These are phyloP conservation scores for Triplophysa yarkandensis DNA, from an alignment of 2,797 vertebrate species.

Conservation along the genomic window DNA sequence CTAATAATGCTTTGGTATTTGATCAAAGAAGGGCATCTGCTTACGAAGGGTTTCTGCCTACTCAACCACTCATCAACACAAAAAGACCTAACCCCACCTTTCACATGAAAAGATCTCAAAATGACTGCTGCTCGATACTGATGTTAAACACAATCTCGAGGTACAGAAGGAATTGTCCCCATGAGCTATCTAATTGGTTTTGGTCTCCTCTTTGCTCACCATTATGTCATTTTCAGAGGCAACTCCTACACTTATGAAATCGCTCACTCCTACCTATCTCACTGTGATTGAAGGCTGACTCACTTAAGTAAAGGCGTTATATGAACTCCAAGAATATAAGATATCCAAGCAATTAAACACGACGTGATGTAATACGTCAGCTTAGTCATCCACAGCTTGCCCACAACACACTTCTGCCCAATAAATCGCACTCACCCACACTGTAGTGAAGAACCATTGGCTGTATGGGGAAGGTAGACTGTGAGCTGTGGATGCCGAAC, in stretches of 20 bases:
- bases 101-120: background rate
- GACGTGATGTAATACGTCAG: constrained; percentile 10
- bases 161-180: background rate
- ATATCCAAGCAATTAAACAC: constrained; percentile 35
- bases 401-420: constrained; percentile 32
- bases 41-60: constrained; percentile 50
- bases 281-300: constrained; percentile 30
- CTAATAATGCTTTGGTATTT: constrained; percentile 33
- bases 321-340: constrained; percentile 8
- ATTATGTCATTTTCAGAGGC: background rate
- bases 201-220: background rate
- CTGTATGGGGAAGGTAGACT: background rate
- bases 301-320: constrained; percentile 28
- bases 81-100: background rate
- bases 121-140: background rate
- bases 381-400: constrained; percentile 40
- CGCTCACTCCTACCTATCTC: constrained; percentile 12
- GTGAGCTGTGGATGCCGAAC: constrained; percentile 6
- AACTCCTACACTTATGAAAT: constrained; percentile 24
- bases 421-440: constrained; percentile 35
- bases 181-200: background rate
- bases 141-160: background rate
- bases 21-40: constrained; percentile 37
- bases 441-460: background rate
- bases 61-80: constrained; percentile 31